Base-by-base conservation (phyloP, 2,113 vertebrate genomes). In the Halcyon malimbica region DNA sequence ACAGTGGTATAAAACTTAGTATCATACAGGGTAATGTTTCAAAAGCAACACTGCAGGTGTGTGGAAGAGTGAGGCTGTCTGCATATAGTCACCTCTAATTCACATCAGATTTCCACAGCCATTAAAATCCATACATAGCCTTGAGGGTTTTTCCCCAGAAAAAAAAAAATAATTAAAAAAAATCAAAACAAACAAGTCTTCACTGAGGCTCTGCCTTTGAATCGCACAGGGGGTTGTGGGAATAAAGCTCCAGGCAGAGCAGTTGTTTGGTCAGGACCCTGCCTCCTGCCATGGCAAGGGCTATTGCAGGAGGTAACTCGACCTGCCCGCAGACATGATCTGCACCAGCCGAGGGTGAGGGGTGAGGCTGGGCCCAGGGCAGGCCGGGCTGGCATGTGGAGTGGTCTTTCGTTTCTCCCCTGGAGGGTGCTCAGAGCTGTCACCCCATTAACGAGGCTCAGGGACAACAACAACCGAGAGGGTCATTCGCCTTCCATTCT, bases 371-470 rank as follows among this genome's bases (percentile, higher is more conserved):
- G 95, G 95, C 87, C 4, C 0, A 59, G 50, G 60, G 67, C 62
- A 90, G 96, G 96, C 96, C 50, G 20, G 69, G 85, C 89, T 94
- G 95, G 67, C 93, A 96, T 48, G 86, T 42, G 91, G 90, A 78
- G 76, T 68, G n/a, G 33, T 65, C 89, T 96, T 95, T 93, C 46
- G 28, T 97, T 97, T 95, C 88, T 89, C 54, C 83, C 73, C 81
- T 29, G 24, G 90, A 98, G 93, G 89, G 96, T 78, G 77, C 78
- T 96, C 90, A 51, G 89, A 68, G 91, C 57, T 28, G 75, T 87
- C 90, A 71, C 42, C 68, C 69, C 31, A 48, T 88, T 89, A 97
- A 44, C 65, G 31, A 77, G 48, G 73, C 81, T 90, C 70, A 77
- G 70, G 91, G 81, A 73, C 65, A 88, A 74, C 23, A 89, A 77